Base-by-base conservation (phyloP, 2,888 invertebrate genomes). In the Mactromeris polynyma region DNA sequence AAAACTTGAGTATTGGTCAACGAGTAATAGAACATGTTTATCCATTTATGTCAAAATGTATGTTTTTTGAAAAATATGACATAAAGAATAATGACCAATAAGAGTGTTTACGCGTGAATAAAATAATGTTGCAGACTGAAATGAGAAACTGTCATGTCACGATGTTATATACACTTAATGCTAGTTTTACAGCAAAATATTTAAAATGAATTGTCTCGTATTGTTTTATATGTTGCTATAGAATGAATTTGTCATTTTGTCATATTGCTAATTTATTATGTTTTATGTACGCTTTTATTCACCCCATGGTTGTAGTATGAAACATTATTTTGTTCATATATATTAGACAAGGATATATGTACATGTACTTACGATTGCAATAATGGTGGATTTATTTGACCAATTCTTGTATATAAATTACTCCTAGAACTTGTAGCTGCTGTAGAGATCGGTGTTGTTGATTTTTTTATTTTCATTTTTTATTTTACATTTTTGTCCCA, bases 361-460 rank as follows among this genome's bases (percentile, higher is more conserved):
- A n/a, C 26, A 26, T 64, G 58, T 64, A 64, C 58, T 64, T 64
- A 64, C 9, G 9, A 26, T 64, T 64, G 26, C n/a, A 64, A 64
- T 64, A 64, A 26, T 26, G 14, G 33, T 73, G 73, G 36, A 36
- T 73, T 33, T 73, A 33, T 33, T 73, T 73, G 73, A 73, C 73
- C 73, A 73, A 73, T 33, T 36, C 19, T 58, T 73, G 73, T 73
- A 36, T 4, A 73, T 33, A 73, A 69, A 17, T 9, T 83, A 73
- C 69, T 73, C 83, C 42, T 84, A 84, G 33, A 73, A 51, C 26
- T 38, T 33, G 21, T 84, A 84, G 83, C 83, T 84, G 54, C 26
- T 46, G 73, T 78, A 78, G 78, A 51, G 0, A 51, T 84, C 54
- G 84, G 78, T 84, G 84, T 84, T 84, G 84, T 84, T 84, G 36